A percentile compares a stretch with the other conserved stretches of the same genome.
Evolutionary conservation across 2,797 vertebrate genomes (phyloP).

Genomic region (Schizothorax lantsangensis): DNA sequence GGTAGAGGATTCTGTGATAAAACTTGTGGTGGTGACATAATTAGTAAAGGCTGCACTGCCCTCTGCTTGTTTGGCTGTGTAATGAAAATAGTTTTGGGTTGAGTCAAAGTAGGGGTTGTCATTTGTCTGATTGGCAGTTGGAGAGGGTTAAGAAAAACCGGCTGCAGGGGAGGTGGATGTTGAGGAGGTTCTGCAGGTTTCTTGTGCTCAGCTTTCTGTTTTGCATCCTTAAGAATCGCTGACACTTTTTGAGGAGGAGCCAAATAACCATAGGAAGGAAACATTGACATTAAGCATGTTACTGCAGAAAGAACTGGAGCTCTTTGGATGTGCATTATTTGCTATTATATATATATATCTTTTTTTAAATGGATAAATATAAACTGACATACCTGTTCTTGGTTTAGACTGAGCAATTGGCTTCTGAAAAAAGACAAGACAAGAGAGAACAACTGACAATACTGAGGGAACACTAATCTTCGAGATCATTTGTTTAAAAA

Average conservation of each 20-base stretch:
- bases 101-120: constrained; percentile 61
- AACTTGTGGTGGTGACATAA: constrained; percentile 18
- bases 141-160: background rate
- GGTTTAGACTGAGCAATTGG: background rate
- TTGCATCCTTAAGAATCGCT: constrained; percentile 5
- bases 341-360: background rate
- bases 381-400: constrained; percentile 35
- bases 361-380: constrained; percentile 9
- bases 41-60: constrained; percentile 15
- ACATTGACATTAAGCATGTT: background rate
- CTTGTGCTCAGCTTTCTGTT: background rate
- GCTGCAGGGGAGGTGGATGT: background rate
- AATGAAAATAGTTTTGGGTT: constrained; percentile 69
- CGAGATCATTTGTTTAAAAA: background rate
- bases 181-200: background rate
- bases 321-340: background rate
- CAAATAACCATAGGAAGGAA: background rate
- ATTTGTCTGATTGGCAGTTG: constrained; percentile 22
- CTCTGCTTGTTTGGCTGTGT: constrained; percentile 46
- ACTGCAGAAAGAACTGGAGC: background rate
- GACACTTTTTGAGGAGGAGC: constrained; percentile 22
- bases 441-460: background rate
- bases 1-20: background rate
- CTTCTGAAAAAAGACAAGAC: background rate
- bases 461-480: background rate